Base-by-base conservation (phyloP, 2,113 vertebrate species). In the Oreochromis niloticus region DNA sequence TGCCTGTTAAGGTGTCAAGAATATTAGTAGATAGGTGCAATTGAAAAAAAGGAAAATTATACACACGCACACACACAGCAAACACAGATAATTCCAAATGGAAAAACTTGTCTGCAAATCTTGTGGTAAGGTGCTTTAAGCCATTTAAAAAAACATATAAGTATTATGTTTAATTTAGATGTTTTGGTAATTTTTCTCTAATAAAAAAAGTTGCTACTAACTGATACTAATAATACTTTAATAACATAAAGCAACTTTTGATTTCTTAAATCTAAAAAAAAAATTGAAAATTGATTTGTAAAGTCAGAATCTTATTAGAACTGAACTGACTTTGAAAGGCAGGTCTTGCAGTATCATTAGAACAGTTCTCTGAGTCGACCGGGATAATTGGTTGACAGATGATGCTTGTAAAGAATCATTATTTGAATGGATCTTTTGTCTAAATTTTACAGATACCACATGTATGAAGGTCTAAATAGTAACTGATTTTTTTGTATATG, bases 1-100 rank as follows among this genome's bases (percentile, higher is more conserved):
- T 91, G 86, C 84, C 84, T 89, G 81, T 92, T 88, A 89, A 90
- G 80, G 68, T 85, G 83, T 82, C 81, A 90, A 75, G 81, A 85
- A 68, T 75, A 87, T 19, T 84, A 84, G 59, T 56, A 59, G 66
- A 73, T 63, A 85, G 63, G 50, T 59, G 34, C 75, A 27, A 61
- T 17, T 52, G 81, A 86, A 79, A 54, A 16, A 19, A 30, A 43
- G 2, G 10, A 30, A 13, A 32, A 78, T 78, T 32, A 50, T 7
- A 50, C 22, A 19, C 27, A 1, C 41, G 17, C 41, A 55, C 30
- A 41, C 39, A 24, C 39, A 50, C 24, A 78, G 43, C 71, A 66
- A 19, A 66, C 19, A 39, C 34, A 66, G 61, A 50, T 32, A n/a
- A 34, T 9, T 34, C 46, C 73, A 52, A 52, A 78, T 78, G 5